Evolutionary conservation across 2,888 invertebrate species (phyloP), one percentile per base, ranked within the genome.

Genomic region (Nomada goodeniana): DNA sequence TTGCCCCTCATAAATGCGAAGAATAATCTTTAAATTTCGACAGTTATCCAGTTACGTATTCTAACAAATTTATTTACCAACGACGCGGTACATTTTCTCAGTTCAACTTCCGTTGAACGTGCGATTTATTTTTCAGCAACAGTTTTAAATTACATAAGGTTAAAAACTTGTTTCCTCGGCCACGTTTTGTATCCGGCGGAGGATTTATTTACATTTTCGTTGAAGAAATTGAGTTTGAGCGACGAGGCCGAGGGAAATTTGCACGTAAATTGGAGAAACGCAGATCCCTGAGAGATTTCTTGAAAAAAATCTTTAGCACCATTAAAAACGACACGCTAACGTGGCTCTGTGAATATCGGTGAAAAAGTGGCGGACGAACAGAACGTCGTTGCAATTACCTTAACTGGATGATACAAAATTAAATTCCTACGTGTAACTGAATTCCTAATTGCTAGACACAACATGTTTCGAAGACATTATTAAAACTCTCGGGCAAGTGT

Each of bases 251-350:
- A 20, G 20, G 20, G 29, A 70, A 70, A 70, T 70, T 60, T 70
- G 20, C 59, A 60, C 47, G 59, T 70, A 60, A 70, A 70, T 60
- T 70, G 59, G 20, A 70, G 50, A 36, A 59, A 68, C 47, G 20
- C 63, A 5, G 44, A 2, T 42, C 2, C 47, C 59, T 29, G 47
- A 15, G 36, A 29, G 11, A 11, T 29, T 70, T 59, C 47, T 50
- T 70, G 7, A 36, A 50, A 59, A 59, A 70, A 50, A 70, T 20
- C n/a, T 50, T 70, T 60, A 60, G 29, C 59, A 29, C 29, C 50
- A 59, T 70, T 70, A 59, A 50, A 70, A 70, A n/a, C 15, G n/a
- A 53, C 53, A 23, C 55, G 15, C 10, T 20, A 15, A 20, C 15
- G 11, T 20, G n/a, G 20, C 42, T 68, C 23, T 42, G 29, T 10